A percentile compares a stretch with the other conserved stretches of the same genome.
These are phyloP conservation scores for Cavia porcellus DNA, from an alignment of 2,113 vertebrate species.

Conservation along the genomic window DNA sequence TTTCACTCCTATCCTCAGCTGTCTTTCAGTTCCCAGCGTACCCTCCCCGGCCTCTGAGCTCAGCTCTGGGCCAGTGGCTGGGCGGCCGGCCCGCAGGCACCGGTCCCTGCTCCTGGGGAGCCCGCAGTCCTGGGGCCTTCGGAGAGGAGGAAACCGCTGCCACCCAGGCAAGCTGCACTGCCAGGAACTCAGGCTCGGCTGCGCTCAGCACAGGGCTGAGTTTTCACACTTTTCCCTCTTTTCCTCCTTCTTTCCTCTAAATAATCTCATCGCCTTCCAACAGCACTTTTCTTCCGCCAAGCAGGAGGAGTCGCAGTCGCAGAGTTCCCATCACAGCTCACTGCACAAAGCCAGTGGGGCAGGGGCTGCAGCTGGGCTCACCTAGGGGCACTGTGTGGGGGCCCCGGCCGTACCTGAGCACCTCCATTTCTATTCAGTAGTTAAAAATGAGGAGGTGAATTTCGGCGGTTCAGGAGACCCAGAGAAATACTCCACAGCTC, in stretches of 20 bases:
- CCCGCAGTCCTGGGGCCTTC: neutral
- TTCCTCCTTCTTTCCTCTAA: neutral
- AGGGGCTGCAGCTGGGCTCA: accelerated
- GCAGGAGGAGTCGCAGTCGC: neutral
- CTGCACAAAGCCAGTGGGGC: neutral
- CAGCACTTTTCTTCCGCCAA: neutral
- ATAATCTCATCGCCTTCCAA: neutral
- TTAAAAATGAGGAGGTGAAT: neutral
- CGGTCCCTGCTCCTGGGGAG: no score
- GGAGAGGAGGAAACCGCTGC: neutral
- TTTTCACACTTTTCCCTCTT: neutral
- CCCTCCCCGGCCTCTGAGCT: neutral
- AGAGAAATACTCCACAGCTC: neutral
- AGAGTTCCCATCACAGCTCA: accelerated
- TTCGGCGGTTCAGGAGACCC: neutral
- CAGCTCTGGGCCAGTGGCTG: neutral
- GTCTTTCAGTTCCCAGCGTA: neutral
- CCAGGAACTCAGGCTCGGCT: accelerated
- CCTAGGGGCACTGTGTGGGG: neutral
- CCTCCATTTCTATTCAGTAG: neutral
- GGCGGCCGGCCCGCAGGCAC: no score
- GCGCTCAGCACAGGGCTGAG: neutral
- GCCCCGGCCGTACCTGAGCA: no score
- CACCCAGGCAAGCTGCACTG: no score
- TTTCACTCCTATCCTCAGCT: neutral